These are phyloP conservation scores for Thymelicus lineola DNA, from an alignment of 2,888 invertebrate genomes.

Conservation along the genomic window DNA sequence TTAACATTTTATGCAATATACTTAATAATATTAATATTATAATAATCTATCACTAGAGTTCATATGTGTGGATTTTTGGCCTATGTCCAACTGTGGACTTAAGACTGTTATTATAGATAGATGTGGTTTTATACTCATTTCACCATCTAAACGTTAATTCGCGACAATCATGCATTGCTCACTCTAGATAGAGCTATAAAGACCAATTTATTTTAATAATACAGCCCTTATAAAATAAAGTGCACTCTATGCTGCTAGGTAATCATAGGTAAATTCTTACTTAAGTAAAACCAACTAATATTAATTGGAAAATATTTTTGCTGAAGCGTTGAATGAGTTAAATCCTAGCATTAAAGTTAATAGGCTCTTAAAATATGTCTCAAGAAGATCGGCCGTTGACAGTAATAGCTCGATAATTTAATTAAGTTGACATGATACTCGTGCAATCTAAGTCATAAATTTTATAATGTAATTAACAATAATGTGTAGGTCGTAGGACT, in stretches of 20 bases:
- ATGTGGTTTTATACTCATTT: no score
- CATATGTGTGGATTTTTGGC: no score
- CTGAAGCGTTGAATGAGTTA: neutral
- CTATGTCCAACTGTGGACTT: no score
- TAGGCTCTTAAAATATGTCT: constrained; percentile 15
- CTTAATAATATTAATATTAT: no score
- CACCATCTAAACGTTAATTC: no score
- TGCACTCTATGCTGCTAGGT: neutral
- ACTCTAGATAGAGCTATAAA: no score
- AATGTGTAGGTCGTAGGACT: neutral
- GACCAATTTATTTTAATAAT: no score
- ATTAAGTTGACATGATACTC: constrained; percentile 17
- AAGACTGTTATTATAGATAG: no score
- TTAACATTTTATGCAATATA: no score
- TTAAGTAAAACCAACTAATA: neutral
- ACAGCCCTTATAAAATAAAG: neutral
- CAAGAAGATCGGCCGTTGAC: constrained; percentile 17
- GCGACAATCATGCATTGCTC: no score
- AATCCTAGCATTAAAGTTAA: constrained; percentile 13
- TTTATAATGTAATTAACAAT: neutral
- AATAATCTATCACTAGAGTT: no score
- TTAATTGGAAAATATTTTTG: constrained; percentile 6
- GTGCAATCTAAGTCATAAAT: neutral
- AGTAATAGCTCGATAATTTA: constrained; percentile 24
- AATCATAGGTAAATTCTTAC: neutral